These are phyloP conservation scores for Syrphus vitripennis DNA, from an alignment of 2,888 invertebrate species.

Conservation along the genomic window DNA sequence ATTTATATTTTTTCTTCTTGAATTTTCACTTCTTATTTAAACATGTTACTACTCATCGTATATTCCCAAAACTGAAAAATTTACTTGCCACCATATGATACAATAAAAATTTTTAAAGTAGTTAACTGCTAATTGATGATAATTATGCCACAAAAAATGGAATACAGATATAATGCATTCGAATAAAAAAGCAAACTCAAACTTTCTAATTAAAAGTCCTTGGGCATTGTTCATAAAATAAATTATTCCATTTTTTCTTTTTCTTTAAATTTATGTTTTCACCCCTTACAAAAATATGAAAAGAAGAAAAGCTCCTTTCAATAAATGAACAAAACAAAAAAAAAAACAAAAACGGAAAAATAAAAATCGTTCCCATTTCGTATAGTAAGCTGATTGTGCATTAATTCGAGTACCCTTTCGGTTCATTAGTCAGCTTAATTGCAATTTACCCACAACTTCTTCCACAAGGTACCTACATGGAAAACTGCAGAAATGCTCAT, in stretches of 20 bases:
- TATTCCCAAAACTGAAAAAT: no score
- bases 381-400: constrained; percentile 44
- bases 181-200: not conserved
- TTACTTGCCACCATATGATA: no score
- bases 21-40: no score
- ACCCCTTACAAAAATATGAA: not conserved
- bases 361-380: constrained; percentile 5
- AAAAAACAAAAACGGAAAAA: no score
- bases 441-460: constrained; percentile 23
- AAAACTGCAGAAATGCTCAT: not conserved
- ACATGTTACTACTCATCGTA: no score
- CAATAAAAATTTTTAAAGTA: no score
- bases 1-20: no score
- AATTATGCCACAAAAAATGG: not conserved
- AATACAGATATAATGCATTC: not conserved
- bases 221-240: not conserved
- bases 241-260: not conserved
- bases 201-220: constrained; percentile 32
- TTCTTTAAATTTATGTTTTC: not conserved
- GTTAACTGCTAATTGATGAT: constrained; percentile 1
- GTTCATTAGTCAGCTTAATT: constrained; percentile 63
- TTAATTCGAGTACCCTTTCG: constrained; percentile 45
- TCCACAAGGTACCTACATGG: not conserved
- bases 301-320: not conserved
- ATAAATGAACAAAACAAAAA: not conserved